Base-by-base conservation (phyloP, 2,113 vertebrate genomes). In the Cyphomyrus plagiostoma region DNA sequence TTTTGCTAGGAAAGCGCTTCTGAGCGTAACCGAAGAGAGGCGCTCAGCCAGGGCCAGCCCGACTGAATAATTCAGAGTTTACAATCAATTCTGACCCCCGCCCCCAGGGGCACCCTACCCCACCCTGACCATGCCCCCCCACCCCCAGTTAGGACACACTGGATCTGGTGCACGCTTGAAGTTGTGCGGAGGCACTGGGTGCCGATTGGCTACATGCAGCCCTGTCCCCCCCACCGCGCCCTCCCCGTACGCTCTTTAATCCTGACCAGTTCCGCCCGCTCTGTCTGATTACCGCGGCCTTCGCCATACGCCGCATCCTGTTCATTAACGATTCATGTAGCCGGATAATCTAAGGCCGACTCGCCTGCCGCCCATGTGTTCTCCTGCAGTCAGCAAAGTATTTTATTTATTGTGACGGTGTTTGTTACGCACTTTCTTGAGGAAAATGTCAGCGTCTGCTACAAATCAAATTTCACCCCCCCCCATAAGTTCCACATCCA, bases 1-100 rank as follows among this genome's bases (percentile, higher is more conserved):
- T 96, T 96, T 96, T 96, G 95, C 96, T 94, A 95, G 93, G 95
- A 95, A 96, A 96, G 96, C 95, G 94, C 94, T 96, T 96, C 95
- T 96, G 93, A 89, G 94, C 92, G 95, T 96, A 96, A 96, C 95
- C 93, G 93, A 96, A 96, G 95, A 95, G 96, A 96, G 95, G 95
- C 93, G 92, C 93, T 95, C 93, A 94, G 95, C 50, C 82, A 95
- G 93, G 94, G 93, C 58, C 86, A 90, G 93, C 93, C 92, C 1
- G 88, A 93, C 92, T 96, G 94, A 96, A 96, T 96, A 93, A 96
- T 96, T 96, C 94, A 96, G 92, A 92, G 89, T 93, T 96, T 95
- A 95, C 95, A 96, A 96, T 96, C 96, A 96, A 96, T 96, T 96
- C 94, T 92, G 92, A 46, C 74, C 92, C 93, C 92, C 88, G 90